Base-by-base conservation (phyloP, 2,888 invertebrate genomes). In the Pinctada fucata region DNA sequence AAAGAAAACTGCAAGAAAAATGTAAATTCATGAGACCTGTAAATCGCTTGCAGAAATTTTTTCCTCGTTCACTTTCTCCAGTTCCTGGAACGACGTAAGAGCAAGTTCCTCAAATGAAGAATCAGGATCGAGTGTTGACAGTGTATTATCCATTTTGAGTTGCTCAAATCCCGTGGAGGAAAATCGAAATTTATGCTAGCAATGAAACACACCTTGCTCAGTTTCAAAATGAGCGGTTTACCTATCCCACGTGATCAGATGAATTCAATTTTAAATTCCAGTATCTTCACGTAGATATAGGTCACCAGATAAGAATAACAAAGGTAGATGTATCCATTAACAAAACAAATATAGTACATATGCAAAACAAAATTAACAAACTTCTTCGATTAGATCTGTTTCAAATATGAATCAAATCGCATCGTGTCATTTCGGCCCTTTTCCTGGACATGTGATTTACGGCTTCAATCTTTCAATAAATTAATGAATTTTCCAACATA, bases 101-200 rank as follows among this genome's bases (percentile, higher is more conserved):
- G 74, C 74, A 13, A 74, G 50, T 49, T 74, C 74, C 31, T 74
- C 74, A 66, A 74, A 74, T 63, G 74, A 74, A 50, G 66, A 58
- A 58, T 58, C 58, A 58, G 6, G 58, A 58, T 58, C 58, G 6
- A 58, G 31, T 31, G 31, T 31, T 31, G 31, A 31, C 31, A 31
- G 31, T 31, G 31, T 31, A 31, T 31, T 31, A 31, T 31, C 31
- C 31, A 31, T 31, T 31, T 31, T 31, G 31, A 31, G 31, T 31
- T 31, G 31, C 31, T 31, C 31, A 31, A 31, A 31, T 31, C 31
- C 31, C 31, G 31, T 31, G 31, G 31, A 31, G 31, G 31, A 31
- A 31, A 31, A 31, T 31, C 31, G 31, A 31, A 31, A 31, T 31
- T 31, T 31, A 31, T 31, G 31, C 31, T 31, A 31, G 31, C 31